Evolutionary conservation across 2,797 vertebrate genomes (phyloP).

Genomic region (Spinus olivaceus): DNA sequence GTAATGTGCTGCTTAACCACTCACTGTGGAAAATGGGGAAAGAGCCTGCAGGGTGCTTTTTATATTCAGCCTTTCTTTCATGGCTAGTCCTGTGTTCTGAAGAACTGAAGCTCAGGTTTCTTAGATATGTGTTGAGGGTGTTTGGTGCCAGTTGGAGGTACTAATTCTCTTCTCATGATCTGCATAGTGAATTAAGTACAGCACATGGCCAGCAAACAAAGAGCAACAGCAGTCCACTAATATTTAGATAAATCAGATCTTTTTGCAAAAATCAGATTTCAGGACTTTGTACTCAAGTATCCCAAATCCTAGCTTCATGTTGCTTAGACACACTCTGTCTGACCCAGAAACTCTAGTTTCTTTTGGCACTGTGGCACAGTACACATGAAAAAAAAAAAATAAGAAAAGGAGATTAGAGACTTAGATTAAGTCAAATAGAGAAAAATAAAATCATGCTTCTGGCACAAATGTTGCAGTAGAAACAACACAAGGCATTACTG

Average conservation of each 20-base stretch:
- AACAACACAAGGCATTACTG: neutral
- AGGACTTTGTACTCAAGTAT: neutral
- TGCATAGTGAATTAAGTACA: neutral
- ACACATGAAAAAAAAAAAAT: rapidly evolving
- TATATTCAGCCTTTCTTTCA: neutral
- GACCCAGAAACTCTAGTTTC: neutral
- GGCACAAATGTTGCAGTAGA: neutral
- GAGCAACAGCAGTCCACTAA: neutral
- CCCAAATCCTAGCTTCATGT: neutral
- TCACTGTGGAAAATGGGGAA: neutral
- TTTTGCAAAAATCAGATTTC: neutral
- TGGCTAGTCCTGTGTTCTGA: neutral
- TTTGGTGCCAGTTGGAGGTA: neutral
- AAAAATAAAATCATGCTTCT: neutral
- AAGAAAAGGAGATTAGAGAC: neutral
- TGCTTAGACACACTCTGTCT: rapidly evolving
- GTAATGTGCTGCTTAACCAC: neutral
- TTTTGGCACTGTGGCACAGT: neutral
- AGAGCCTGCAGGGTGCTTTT: neutral
- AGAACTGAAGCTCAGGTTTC: neutral
- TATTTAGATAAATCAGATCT: neutral
- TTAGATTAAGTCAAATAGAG: neutral
- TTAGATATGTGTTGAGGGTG: neutral
- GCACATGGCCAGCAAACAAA: neutral
- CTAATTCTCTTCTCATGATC: neutral